phyloP scores from a whole-genome alignment of 2,797 vertebrate genomes.

The Pseudochromis fuscus region DNA sequence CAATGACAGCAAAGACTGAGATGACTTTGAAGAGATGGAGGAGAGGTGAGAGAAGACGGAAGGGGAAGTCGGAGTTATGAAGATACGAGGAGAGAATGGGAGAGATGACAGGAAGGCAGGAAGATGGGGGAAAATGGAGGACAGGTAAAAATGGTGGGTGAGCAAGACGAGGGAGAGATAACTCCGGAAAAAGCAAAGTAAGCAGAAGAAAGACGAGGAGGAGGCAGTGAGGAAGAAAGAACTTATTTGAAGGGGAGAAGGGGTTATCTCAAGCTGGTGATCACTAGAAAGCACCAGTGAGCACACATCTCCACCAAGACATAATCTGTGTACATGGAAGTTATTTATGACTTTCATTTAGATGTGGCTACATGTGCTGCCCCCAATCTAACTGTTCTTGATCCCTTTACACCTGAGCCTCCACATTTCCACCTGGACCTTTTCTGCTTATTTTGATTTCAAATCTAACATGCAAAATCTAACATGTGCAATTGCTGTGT shows the following conservation, averaged over 20 bases:
- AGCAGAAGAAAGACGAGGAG: not conserved
- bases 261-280: not conserved
- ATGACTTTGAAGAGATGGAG: conserved; percentile 73
- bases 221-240: conserved; percentile 2
- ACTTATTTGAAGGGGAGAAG: conserved; percentile 1
- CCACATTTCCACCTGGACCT: too few species aligned
- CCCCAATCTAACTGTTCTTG: too few species aligned
- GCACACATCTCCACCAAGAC: too few species aligned
- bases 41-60: conserved; percentile 46
- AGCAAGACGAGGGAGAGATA: conserved; percentile 4
- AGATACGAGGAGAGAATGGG: conserved; percentile 41
- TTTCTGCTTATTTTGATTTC: too few species aligned
- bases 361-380: too few species aligned
- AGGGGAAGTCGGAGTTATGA: conserved; percentile 52
- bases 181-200: conserved; percentile 11
- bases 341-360: too few species aligned
- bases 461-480: too few species aligned
- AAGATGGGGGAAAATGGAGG: not conserved
- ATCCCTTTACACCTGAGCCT: too few species aligned
- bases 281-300: too few species aligned
- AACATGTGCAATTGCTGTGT: too few species aligned
- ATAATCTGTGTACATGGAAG: too few species aligned
- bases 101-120: conserved; percentile 39
- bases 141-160: conserved; percentile 32
- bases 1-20: conserved; percentile 66